Percentiles rank a stretch among this genome's conserved stretches.
These are phyloP conservation scores for Papilio demoleus DNA, from an alignment of 2,888 invertebrate species.

Conservation along the genomic window DNA sequence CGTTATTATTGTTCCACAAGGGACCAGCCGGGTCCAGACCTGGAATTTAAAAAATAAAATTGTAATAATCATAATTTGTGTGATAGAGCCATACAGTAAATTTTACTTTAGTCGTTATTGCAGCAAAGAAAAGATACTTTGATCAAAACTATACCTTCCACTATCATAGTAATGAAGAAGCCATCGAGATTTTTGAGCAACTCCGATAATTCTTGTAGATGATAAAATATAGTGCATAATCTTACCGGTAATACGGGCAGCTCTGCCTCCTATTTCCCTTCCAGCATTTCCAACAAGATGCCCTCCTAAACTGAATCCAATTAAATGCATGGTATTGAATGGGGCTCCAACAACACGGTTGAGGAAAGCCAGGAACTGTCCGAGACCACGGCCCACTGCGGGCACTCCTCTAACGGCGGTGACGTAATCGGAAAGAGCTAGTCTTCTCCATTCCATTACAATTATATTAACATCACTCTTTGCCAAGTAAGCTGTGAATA, in stretches of 20 bases:
- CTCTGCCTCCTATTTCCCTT: conserved; percentile 61
- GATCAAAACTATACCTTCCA: not conserved
- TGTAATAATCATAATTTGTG: not conserved
- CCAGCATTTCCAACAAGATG: conserved; percentile 75
- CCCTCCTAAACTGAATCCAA: conserved; percentile 78
- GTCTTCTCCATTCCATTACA: conserved; percentile 69
- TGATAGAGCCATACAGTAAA: too few relatives aligned
- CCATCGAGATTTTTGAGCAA: not conserved
- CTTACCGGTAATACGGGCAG: conserved; percentile 69
- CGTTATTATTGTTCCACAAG: conserved; percentile 56
- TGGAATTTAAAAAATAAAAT: conserved; percentile 41
- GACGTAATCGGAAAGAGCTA: conserved; percentile 59
- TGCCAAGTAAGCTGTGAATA: conserved; percentile 55
- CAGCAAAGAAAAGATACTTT: not conserved
- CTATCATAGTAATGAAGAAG: not conserved
- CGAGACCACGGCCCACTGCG: conserved; percentile 67
- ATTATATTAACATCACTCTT: conserved; percentile 68
- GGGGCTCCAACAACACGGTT: conserved; percentile 57
- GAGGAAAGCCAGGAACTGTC: conserved; percentile 69
- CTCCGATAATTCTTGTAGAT: too few relatives aligned
- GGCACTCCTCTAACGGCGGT: conserved; percentile 66
- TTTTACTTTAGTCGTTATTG: not conserved
- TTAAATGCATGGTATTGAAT: conserved; percentile 63
- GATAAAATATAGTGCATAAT: not conserved
- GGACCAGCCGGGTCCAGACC: conserved; percentile 70